Evolutionary conservation across 1,140 invertebrate genomes (phyloP), one percentile per base, ranked within the genome.

Genomic region (Pseudachorutes palmiensis): DNA sequence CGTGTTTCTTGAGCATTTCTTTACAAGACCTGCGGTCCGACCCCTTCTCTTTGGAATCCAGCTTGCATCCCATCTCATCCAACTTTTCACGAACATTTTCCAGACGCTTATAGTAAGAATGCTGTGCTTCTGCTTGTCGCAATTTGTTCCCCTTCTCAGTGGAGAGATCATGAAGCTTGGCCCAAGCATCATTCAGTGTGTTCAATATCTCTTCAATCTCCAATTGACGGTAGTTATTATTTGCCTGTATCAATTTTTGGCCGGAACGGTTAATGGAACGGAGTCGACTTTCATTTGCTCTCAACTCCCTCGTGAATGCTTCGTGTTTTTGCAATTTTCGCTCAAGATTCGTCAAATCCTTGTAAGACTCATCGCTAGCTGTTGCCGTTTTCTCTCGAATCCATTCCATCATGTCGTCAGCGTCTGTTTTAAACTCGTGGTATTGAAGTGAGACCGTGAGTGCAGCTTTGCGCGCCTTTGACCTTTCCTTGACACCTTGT

Each of bases 241-340:
- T 83, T 70, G 87, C 84, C 0, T 83, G 83, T 66, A 89, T 86
- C 24, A 91, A 74, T 19, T 82, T 83, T 76, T 88, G 82, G 2
- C 87, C 89, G 59, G 85, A 80, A 75, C 90, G 92, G 70, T 92
- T 93, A 2, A 95, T 88, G 51, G 86, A 86, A 45, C 89, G 79
- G 14, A 97, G 79, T 76, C 92, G 89, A 19, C 90, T 91, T 78
- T 94, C 91, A 77, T 96, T 96, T 0, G 92, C 90, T 45, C 90
- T 83, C 3, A 99, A 78, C 77, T 99, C 97, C 24, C 94, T 82
- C 76, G 98, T 94, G 77, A 98, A 98, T 0, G 95, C 96, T 78
- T 98, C 94, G 76, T 99, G 96, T 76, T 97, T 97, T 78, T 98
- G 92, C 1, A 98, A 80, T 78, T 98, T 98, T 1, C 92, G 83